phyloP scores from a whole-genome alignment of 2,113 vertebrate species.

The Callipepla squamata region DNA sequence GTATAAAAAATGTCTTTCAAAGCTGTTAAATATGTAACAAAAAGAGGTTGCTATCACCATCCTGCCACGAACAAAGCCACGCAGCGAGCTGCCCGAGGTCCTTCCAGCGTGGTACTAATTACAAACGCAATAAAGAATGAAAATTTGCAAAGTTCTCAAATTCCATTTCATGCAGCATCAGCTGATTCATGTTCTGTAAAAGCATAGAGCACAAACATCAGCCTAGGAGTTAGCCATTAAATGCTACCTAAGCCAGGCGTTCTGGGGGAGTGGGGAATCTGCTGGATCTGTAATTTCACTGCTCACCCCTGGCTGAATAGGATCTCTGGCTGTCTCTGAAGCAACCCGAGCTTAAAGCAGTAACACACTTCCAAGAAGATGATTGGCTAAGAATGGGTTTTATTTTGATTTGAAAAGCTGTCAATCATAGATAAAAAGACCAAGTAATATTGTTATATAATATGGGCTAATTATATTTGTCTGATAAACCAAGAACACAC shows the following conservation, averaged over 20 bases:
- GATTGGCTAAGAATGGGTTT: conserved; percentile 60
- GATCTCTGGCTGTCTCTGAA: conserved; percentile 38
- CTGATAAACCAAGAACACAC: conserved; percentile 47
- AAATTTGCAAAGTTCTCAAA: conserved; percentile 17
- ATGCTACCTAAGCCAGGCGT: background rate
- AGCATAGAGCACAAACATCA: background rate
- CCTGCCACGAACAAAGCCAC: conserved; percentile 65
- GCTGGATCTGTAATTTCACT: background rate
- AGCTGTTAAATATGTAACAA: conserved; percentile 70
- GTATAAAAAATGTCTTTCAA: conserved; percentile 63
- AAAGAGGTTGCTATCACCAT: conserved; percentile 59
- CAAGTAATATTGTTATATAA: conserved; percentile 34
- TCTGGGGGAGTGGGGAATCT: background rate
- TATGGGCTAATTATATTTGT: conserved; percentile 54
- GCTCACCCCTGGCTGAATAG: background rate
- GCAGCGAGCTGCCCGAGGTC: conserved; percentile 48
- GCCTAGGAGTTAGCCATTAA: background rate
- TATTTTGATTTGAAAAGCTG: conserved; percentile 65
- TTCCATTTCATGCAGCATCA: background rate
- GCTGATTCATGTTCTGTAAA: conserved; percentile 1
- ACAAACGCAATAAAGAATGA: conserved; percentile 29
- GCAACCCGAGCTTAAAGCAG: conserved; percentile 37
- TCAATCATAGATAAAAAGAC: conserved; percentile 59
- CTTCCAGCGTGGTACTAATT: conserved; percentile 56
- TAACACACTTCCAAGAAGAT: conserved; percentile 31